Evolutionary conservation across 1,140 invertebrate species (phyloP), one percentile per base, ranked within the genome.

Genomic region (Trypoxylus dichotomus): DNA sequence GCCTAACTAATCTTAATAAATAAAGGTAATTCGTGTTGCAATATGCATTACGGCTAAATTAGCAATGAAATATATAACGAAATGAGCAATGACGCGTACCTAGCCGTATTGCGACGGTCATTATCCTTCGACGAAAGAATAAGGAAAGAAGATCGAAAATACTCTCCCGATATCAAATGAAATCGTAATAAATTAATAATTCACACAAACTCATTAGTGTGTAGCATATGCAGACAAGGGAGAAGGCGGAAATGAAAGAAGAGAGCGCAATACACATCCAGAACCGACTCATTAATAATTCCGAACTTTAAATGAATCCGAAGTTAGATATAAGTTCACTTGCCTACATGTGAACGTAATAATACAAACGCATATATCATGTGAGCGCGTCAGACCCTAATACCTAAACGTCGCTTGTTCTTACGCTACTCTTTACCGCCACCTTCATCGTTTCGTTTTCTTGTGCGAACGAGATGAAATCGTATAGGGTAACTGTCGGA

Each of bases 271-370:
- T 68, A 83, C 81, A 81, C 83, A 83, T 83, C 81, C 82, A 80
- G 43, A 81, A 79, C 82, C 82, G 81, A 79, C 83, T 84, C 83
- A 84, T 84, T 84, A 84, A 84, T 84, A 83, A 84, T 84, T 84
- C 83, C 76, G 81, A 84, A 84, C 82, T 84, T 84, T 84, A 83
- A 84, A 84, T 83, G 83, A 84, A 84, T 84, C 80, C 82, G 77
- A 83, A 83, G 79, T 83, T 83, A 79, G 81, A 81, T 82, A 81
- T 83, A 83, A 82, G 81, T 83, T 82, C 79, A 27, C n/a, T 68
- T 68, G n/a, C 24, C 79, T 83, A 83, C 81, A 83, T 83, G 83
- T 83, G 82, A 83, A 79, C 79, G 83, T 80, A 80, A 83, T 83
- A 83, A 82, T 81, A 83, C 82, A 82, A 83, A 81, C 82, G 82